Evolutionary conservation across 1,140 invertebrate species (phyloP), one percentile per base, ranked within the genome.

Genomic region (Listronotus bonariensis): DNA sequence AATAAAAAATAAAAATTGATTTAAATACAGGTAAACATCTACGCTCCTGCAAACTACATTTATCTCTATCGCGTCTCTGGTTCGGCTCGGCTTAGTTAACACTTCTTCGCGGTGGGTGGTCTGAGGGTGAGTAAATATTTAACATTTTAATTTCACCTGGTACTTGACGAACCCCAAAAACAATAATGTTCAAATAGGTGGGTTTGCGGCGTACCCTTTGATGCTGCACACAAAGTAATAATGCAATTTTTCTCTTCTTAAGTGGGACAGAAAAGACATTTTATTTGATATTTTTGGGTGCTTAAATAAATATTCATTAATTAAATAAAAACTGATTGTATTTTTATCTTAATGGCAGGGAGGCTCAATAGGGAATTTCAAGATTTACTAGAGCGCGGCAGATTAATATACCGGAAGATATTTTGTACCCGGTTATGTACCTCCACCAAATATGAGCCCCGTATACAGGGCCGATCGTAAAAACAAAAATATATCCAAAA

Each of bases 61-160:
- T 42, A 58, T 58, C 43, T 48, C 31, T 15, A 26, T 36, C 40
- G 57, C 36, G 56, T 46, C 49, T n/a, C 20, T 31, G 31, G 42
- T 41, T 18, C 58, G 32, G 55, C 34, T 55, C 17, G 18, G 58
- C 54, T 62, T 66, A 55, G 65, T 68, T 68, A 70, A 70, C 68
- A 70, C 68, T 58, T 65, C 42, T 32, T 57, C 69, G 36, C 46
- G 15, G 42, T 69, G 69, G 69, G 69, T 71, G 69, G 69, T 71
- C 69, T 17, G 40, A 56, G 65, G 67, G 67, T 59, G 58, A 55
- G 60, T 65, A 63, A 71, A 71, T 71, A 71, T 71, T 71, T 71
- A 55, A 71, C 62, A 66, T 69, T 71, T 71, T 71, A 59, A 71
- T 71, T 71, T 69, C 69, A 71, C 69, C 69, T 71, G 69, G 69